Conservation (phyloP, 2,888 invertebrate species). For the Cantharis flavilabris region DNA sequence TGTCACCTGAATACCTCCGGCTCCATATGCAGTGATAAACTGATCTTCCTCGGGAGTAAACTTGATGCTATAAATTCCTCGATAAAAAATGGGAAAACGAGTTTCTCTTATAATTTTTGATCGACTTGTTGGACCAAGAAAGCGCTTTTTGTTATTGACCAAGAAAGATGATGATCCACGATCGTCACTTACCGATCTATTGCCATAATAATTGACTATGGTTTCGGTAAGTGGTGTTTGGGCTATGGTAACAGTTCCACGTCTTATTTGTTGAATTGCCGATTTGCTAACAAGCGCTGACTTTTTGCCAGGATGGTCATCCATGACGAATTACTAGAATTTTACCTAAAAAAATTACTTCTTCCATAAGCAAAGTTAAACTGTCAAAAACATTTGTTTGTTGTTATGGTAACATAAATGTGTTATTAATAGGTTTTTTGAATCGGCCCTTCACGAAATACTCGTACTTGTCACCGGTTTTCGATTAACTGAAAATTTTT, state of each 20-base stretch:
- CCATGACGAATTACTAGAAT: neutral
- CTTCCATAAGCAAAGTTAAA: neutral
- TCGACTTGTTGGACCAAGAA: neutral
- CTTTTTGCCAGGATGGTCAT: neutral
- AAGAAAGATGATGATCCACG: neutral
- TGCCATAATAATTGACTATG: neutral
- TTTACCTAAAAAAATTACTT: neutral
- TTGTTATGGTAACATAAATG: slow-evolving; percentile 27
- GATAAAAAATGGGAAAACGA: slow-evolving; percentile 44
- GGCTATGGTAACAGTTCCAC: neutral
- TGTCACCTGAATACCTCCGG: slow-evolving; percentile 61
- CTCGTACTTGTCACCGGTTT: slow-evolving; percentile 29
- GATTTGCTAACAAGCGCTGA: neutral
- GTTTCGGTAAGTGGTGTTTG: neutral
- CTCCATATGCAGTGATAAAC: slow-evolving; percentile 58
- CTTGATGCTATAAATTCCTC: slow-evolving; percentile 51
- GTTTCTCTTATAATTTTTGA: slow-evolving; percentile 40
- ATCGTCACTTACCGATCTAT: neutral
- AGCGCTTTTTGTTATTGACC: neutral
- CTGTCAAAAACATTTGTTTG: neutral
- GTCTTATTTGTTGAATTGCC: neutral
- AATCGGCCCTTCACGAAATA: slow-evolving; percentile 29
- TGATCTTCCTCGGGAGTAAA: slow-evolving; percentile 56
- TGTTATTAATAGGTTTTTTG: slow-evolving; percentile 30
- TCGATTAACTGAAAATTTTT: slow-evolving; percentile 36